Evolutionary conservation across 2,113 vertebrate genomes (phyloP), one percentile per base, ranked within the genome.

Genomic region (Turdus rufiventris): DNA sequence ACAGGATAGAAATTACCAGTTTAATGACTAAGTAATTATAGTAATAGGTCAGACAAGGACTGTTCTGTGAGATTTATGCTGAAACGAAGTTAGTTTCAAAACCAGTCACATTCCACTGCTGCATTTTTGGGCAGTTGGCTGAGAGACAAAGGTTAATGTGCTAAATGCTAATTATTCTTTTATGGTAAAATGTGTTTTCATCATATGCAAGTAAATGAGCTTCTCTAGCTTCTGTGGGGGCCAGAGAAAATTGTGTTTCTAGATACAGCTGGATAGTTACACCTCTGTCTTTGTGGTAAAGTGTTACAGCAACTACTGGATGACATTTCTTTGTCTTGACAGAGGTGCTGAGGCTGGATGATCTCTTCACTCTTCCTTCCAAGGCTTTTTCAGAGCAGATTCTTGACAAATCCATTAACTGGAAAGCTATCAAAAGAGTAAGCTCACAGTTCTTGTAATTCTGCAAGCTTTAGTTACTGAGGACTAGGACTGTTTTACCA

Each of bases 191-290:
- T 29, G 20, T 23, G 8, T 57, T 76, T 25, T 65, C 8, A 47
- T 77, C 12, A 6, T 29, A 17, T 18, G 18, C n/a, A 83, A 70
- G n/a, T 21, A 19, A 60, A 47, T 25, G 31, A 82, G 33, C 31
- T 18, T 51, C 50, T 29, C 28, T 51, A 9, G 16, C 26, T 16
- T 45, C 3, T 2, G n/a, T 38, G 12, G 5, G 23, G 26, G 8
- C 2, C 5, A 17, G 20, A 34, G 38, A 45, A 60, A 33, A 42
- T 6, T 5, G 4, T 21, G 8, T 57, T 23, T 16, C 21, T 0
- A 1, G 38, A 6, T 31, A 18, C n/a, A 43, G 19, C 26, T 0
- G 1, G 40, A 3, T 50, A 21, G 34, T 79, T 50, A 17, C 0
- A 23, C 53, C 45, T 47, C 61, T 82, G 54, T 54, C 34, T 45